Percentiles rank a stretch among this genome's conserved stretches.
phyloP scores from a whole-genome alignment of 2,797 vertebrate species.

The Dromococcyx pavoninus region DNA sequence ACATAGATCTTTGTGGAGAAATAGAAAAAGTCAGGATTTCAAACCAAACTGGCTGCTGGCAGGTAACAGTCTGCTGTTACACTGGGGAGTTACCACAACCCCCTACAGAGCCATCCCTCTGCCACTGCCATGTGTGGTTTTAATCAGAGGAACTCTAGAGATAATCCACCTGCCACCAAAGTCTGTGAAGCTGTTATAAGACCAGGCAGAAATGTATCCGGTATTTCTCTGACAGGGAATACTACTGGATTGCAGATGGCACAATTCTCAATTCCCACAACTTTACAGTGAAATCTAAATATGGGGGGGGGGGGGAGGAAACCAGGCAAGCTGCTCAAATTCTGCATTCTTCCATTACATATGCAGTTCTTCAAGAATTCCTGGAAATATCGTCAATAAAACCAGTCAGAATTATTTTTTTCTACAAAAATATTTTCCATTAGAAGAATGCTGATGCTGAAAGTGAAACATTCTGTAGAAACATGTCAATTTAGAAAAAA shows the following conservation, averaged over 20 bases:
- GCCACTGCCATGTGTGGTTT: background rate
- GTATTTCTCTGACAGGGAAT: background rate
- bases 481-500: background rate
- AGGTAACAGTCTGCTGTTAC: background rate
- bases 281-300: background rate
- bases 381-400: background rate
- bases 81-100: background rate
- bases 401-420: background rate
- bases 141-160: background rate
- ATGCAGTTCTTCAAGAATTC: background rate
- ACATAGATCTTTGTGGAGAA: background rate
- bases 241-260: conserved; percentile 4
- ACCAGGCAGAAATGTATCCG: background rate
- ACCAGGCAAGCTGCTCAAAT: background rate
- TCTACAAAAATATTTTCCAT: background rate
- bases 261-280: background rate
- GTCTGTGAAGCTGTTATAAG: background rate
- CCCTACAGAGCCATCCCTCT: background rate
- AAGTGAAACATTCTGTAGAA: background rate
- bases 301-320: background rate
- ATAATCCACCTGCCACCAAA: background rate
- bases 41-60: background rate
- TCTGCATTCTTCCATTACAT: background rate
- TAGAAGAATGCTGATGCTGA: background rate
- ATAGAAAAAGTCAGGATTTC: background rate